phyloP scores from a whole-genome alignment of 2,888 invertebrate species.

The Nemurella pictetii region DNA sequence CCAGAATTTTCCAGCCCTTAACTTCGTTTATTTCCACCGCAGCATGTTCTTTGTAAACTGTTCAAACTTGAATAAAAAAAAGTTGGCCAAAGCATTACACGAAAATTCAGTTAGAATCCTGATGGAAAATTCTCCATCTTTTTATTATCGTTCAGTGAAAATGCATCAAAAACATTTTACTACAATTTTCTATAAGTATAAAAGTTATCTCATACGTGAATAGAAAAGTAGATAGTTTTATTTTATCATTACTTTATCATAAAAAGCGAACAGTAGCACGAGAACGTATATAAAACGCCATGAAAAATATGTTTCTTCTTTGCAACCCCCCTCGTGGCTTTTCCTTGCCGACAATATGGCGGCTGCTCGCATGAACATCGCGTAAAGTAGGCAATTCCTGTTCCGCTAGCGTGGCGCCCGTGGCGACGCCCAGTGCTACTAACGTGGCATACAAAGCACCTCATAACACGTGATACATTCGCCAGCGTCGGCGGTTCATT shows the following conservation, averaged over 20 bases:
- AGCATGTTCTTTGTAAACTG: background rate
- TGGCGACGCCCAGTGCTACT: slow-evolving; percentile 7
- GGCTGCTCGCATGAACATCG: background rate
- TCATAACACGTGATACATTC: background rate
- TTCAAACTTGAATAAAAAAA: background rate
- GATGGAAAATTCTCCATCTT: background rate
- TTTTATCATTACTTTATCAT: background rate
- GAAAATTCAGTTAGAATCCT: background rate
- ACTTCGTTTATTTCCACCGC: background rate
- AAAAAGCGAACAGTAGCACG: background rate
- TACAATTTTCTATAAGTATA: background rate
- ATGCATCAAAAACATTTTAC: background rate
- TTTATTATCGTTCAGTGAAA: background rate
- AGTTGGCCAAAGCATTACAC: background rate
- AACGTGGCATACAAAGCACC: slow-evolving; percentile 20
- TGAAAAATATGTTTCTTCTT: background rate
- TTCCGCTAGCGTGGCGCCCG: slow-evolving; percentile 17
- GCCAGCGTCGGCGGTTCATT: background rate
- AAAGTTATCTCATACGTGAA: background rate
- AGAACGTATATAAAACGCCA: background rate
- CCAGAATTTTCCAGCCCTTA: background rate
- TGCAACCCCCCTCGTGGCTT: background rate
- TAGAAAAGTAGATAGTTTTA: background rate
- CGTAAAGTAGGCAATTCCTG: slow-evolving; percentile 19
- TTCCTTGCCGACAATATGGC: background rate